Evolutionary conservation across 2,888 invertebrate species (phyloP), one percentile per base, ranked within the genome.

Genomic region (Lasiommata megera): DNA sequence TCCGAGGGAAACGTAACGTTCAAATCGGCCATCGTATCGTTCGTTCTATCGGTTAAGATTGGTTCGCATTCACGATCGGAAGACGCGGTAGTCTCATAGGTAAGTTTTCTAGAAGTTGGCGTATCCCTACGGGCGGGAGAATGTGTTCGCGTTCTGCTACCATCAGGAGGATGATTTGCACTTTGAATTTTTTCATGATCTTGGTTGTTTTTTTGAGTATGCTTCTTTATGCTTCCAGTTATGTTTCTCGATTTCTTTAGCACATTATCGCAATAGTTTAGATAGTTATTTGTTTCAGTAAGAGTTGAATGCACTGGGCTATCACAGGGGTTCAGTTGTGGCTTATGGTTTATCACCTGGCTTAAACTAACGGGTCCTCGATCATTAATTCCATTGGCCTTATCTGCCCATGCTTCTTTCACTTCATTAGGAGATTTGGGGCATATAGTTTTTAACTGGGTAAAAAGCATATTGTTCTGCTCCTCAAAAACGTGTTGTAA

Each of bases 401-500:
- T 76, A 18, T 86, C 86, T 1, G 63, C 69, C 86, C 89, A 88
- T n/a, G 87, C 88, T 53, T 80, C 77, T 58, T 85, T 87, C 0
- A 68, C 71, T 66, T 88, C 84, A 3, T 77, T 71, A 0, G 84
- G 79, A 1, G 86, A 77, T 62, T 78, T 83, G 0, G 90, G 90
- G 41, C 83, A 83, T 47, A 90, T 88, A 0, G 78, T 83, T 66
- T 90, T 89, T 14, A 89, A 66, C 61, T 88, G 89, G 52, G 81
- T 90, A 77, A 93, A 84, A 1, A 95, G 77, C 58, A 92, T 76
- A 61, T 88, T 88, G 70, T 94, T 94, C 71, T 95, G 94, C 48
- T 92, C 92, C 63, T 94, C 93, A 67, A 95, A 95, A 41, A 93
- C 90, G 68, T 93, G 88, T 67, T 94, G 93, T 64, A 95, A 80